Base-by-base conservation (phyloP, 2,888 invertebrate species). In the Dryobota labecula region DNA sequence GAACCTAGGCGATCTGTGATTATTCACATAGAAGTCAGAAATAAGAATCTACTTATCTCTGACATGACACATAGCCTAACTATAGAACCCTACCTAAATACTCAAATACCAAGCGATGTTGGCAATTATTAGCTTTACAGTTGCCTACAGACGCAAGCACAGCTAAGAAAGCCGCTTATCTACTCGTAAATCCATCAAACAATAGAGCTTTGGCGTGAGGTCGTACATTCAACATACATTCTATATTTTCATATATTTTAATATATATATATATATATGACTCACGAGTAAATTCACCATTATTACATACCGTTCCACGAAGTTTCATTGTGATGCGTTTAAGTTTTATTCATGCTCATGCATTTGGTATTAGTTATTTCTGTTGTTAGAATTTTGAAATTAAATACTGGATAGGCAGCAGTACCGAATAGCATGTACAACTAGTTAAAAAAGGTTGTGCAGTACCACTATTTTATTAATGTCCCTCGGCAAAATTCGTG, bases 121-220 rank as follows among this genome's bases (percentile, higher is more conserved):
- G 3, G 36, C 47, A 74, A 75, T 80, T 63, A 67, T 74, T 80
- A 61, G 67, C 76, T 67, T 68, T 60, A 60, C 53, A 63, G 30
- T 60, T 51, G 66, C 56, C 36, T 47, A 68, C 49, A 53, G 57
- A 30, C 66, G 47, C 62, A 76, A 38, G 57, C 74, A 56, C 56
- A 67, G 71, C 69, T 70, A 70, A 73, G 76, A 82, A 80, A 76
- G 68, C 65, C 67, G 56, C 70, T 78, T 80, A 71, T 80, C 74
- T 80, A n/a, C n/a, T n/a, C n/a, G n/a, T n/a, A 41, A 68, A 56
- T 69, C 67, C 63, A 66, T 76, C 56, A 66, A 72, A 83, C 80
- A 84, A 77, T 83, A 53, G 71, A 73, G 71, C 76, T 80, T 78
- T 64, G 36, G 57, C 24, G 47, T 68, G 75, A 75, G 63, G 64